Conservation (phyloP, 2,888 invertebrate genomes). For the Platycheirus albimanus region DNA sequence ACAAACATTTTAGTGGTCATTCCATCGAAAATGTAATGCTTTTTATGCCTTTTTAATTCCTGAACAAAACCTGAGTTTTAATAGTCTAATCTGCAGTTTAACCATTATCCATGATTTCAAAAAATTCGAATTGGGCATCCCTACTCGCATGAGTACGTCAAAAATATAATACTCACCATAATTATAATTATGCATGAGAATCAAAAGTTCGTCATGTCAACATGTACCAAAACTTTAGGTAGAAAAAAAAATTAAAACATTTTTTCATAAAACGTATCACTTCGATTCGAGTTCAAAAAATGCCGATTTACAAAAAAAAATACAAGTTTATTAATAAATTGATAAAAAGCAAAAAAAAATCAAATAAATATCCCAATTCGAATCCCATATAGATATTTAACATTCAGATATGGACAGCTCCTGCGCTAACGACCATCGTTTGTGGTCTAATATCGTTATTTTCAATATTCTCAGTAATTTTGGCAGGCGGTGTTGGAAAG, state of each 20-base stretch:
- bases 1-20: too few species aligned
- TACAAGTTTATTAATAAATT: slow-evolving; percentile 12
- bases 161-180: too few species aligned
- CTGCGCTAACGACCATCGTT: slow-evolving; percentile 89
- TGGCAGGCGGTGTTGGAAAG: slow-evolving; percentile 98
- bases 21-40: too few species aligned
- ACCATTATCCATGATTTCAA: too few species aligned
- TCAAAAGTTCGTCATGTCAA: too few species aligned
- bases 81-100: too few species aligned
- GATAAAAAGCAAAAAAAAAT: slow-evolving; percentile 39
- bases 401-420: slow-evolving; percentile 89
- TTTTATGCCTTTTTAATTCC: too few species aligned
- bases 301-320: slow-evolving; percentile 8
- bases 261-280: too few species aligned
- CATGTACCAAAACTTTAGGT: background rate
- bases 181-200: too few species aligned
- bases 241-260: background rate
- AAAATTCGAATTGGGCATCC: too few species aligned
- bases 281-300: slow-evolving; percentile 7
- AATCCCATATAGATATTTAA: slow-evolving; percentile 83
- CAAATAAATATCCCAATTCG: slow-evolving; percentile 59
- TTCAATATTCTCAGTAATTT: slow-evolving; percentile 90
- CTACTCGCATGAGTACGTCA: too few species aligned
- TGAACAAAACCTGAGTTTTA: too few species aligned
- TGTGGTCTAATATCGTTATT: slow-evolving; percentile 89